These are phyloP conservation scores for Harlomillsia oculata DNA, from an alignment of 1,140 invertebrate species.

Conservation along the genomic window DNA sequence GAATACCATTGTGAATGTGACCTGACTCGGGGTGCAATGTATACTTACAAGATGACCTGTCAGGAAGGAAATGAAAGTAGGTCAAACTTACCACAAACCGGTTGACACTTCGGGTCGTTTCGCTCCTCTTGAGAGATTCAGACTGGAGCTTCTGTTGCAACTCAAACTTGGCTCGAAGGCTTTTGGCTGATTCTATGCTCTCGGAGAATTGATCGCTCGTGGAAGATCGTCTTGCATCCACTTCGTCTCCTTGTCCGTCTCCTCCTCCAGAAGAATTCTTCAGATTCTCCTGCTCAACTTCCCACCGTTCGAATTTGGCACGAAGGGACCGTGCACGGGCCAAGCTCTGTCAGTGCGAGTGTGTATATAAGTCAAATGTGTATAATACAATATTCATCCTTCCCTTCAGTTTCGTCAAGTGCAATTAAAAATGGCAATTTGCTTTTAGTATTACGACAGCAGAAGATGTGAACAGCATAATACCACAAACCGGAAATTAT, in stretches of 20 bases:
- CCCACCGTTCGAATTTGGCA: slow-evolving; percentile 86
- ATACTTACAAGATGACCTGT: no score
- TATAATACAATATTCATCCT: no score
- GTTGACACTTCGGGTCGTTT: slow-evolving; percentile 53
- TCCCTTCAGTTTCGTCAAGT: no score
- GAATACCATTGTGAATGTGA: no score
- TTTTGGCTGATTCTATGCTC: slow-evolving; percentile 64
- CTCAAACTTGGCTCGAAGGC: slow-evolving; percentile 70
- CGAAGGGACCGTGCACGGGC: slow-evolving; percentile 74
- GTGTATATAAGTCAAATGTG: no score
- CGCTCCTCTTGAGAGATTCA: slow-evolving; percentile 41
- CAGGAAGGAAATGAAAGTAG: neutral
- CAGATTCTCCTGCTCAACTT: slow-evolving; percentile 47
- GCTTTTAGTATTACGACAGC: no score
- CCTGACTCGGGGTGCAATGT: no score
- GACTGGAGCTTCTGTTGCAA: slow-evolving; percentile 42
- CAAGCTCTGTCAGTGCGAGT: slow-evolving; percentile 54
- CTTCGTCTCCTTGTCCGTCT: slow-evolving; percentile 38
- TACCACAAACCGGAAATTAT: no score
- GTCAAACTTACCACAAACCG: slow-evolving; percentile 70
- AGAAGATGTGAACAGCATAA: no score
- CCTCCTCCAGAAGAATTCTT: slow-evolving; percentile 37
- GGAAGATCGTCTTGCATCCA: slow-evolving; percentile 30
- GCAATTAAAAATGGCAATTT: no score
- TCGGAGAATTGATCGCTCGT: slow-evolving; percentile 33